A percentile compares a stretch with the other conserved stretches of the same genome.
phyloP scores from a whole-genome alignment of 2,888 invertebrate species.

The Chaetogeoica ovagalla region DNA sequence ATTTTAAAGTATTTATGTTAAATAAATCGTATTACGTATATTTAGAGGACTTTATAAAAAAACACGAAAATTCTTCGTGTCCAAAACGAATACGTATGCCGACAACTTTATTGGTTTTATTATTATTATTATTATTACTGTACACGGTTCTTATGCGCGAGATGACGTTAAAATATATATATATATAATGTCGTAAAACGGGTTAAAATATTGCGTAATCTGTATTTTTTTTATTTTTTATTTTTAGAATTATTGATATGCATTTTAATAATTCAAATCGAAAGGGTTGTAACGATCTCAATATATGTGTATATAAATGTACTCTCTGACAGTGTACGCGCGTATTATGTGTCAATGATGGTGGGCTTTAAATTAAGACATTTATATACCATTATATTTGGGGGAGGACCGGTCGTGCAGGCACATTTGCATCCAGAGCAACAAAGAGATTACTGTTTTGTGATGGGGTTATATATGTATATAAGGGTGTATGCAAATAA shows the following conservation, averaged over 20 bases:
- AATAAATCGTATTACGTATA: no score
- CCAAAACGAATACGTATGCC: no score
- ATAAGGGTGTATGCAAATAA: slow-evolving; percentile 48
- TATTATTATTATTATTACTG: no score
- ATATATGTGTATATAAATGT: not conserved
- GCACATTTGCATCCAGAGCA: slow-evolving; percentile 50
- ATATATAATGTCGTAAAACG: not conserved
- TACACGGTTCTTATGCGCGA: no score
- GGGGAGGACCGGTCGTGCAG: slow-evolving; percentile 37
- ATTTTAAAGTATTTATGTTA: no score
- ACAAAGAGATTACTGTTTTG: slow-evolving; percentile 51
- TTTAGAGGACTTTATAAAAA: no score
- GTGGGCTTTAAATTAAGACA: slow-evolving; percentile 51
- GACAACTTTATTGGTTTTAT: no score
- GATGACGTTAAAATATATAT: not conserved
- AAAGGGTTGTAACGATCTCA: slow-evolving; percentile 32
- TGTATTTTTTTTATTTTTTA: not conserved
- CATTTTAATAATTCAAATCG: slow-evolving; percentile 30
- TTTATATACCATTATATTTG: slow-evolving; percentile 39
- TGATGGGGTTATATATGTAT: slow-evolving; percentile 10
- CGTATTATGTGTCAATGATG: slow-evolving; percentile 47
- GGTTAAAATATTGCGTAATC: not conserved
- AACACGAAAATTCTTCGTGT: no score
- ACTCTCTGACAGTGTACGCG: slow-evolving; percentile 35
- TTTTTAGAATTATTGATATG: not conserved